Evolutionary conservation across 2,888 invertebrate genomes (phyloP).

Genomic region (Leptopterna dolabrata): DNA sequence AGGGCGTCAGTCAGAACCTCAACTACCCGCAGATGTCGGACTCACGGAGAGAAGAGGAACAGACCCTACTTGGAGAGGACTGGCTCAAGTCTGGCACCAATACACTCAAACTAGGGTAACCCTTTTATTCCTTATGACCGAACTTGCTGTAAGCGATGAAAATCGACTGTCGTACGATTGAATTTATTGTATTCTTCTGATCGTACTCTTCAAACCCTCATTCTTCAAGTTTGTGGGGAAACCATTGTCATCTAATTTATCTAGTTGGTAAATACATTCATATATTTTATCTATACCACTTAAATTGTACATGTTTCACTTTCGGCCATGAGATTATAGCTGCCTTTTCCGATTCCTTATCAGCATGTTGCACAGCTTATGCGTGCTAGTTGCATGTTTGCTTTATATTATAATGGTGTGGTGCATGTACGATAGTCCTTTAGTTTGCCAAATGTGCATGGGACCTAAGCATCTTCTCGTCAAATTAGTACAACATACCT

Average conservation of each 20-base stretch:
- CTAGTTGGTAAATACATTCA: background rate
- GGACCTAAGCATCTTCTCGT: background rate
- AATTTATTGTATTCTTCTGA: background rate
- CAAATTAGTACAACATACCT: background rate
- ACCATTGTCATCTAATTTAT: background rate
- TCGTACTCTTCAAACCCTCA: background rate
- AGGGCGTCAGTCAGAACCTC: conserved; percentile 53
- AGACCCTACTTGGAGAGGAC: conserved; percentile 96
- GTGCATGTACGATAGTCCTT: background rate
- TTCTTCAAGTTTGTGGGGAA: background rate
- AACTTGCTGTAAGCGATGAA: background rate
- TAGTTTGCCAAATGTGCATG: background rate
- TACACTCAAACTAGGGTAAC: conserved; percentile 96
- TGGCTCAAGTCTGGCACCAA: conserved; percentile 94
- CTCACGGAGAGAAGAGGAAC: conserved; percentile 94
- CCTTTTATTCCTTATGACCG: conserved; percentile 6
- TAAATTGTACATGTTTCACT: conserved; percentile 19
- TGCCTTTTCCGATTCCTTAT: conserved; percentile 34
- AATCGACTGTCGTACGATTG: background rate
- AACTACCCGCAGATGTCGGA: conserved; percentile 87
- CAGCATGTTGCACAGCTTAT: conserved; percentile 11
- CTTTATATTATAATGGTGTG: background rate
- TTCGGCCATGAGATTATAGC: conserved; percentile 47
- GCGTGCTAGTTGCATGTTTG: conserved; percentile 4
- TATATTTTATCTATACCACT: background rate